Base-by-base conservation (phyloP, 2,888 invertebrate genomes). In the Drosophila robusta region DNA sequence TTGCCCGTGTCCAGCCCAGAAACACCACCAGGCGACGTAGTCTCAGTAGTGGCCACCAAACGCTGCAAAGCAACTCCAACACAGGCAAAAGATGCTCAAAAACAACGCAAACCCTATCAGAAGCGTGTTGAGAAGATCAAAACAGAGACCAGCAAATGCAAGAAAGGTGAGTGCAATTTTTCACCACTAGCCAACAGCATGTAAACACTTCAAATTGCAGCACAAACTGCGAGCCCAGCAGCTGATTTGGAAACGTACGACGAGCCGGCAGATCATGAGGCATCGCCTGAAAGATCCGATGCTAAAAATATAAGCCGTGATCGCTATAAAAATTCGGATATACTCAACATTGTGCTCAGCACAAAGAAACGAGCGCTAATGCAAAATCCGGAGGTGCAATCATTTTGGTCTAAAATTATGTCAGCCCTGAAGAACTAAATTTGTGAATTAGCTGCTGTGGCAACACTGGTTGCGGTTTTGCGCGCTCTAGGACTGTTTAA, bases 321-420 rank as follows among this genome's bases (percentile, higher is more conserved):
- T 42, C 90, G 91, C 18, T 89, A 81, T 16, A 91, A 91, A 70
- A 90, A 87, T 52, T 81, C 91, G 0, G 92, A 92, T 79, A 81
- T 92, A 16, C 78, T 92, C 8, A 89, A 85, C 26, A 76, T 90
- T 60, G 90, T 92, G 0, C 65, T 92, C 24, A 91, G 87, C 52
- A 79, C 81, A 7, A 92, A 92, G 46, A 92, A 92, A 45, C 78
- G 86, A 3, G 86, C 88, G 0, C 32, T 92, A 16, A 86, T 92
- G 76, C 89, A 89, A 34, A 78, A 92, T 74, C 84, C 91, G 0
- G 90, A 92, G 22, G 91, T 92, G 4, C 86, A 90, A 29, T 63
- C 75, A 32, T 91, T 92, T 57, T 82, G 92, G 62, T 71, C 78
- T 5, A 72, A 87, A 60, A 81, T 92, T 16, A 85, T 90, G 87